A percentile compares a stretch with the other conserved stretches of the same genome.
These are phyloP conservation scores for Oreotrochilus melanogaster DNA, from an alignment of 2,113 vertebrate genomes.

Conservation along the genomic window DNA sequence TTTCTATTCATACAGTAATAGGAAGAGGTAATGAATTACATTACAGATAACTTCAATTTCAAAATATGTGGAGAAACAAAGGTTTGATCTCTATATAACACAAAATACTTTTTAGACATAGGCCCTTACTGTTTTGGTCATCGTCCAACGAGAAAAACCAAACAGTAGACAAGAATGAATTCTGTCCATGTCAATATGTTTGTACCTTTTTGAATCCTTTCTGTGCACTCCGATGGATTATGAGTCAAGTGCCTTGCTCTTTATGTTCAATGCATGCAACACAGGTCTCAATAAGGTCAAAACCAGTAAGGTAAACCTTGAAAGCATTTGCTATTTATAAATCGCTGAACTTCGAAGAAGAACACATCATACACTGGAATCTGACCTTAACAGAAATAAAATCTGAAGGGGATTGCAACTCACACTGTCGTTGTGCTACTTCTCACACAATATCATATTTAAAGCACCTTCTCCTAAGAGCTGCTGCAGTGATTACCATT, in stretches of 20 bases:
- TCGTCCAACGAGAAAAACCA: neutral
- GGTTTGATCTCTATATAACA: neutral
- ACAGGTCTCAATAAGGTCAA: conserved; percentile 36
- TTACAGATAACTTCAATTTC: neutral
- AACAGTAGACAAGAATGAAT: neutral
- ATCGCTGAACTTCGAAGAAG: conserved; percentile 38
- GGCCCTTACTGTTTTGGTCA: neutral
- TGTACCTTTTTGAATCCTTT: neutral
- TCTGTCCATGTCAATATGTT: neutral
- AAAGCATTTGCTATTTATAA: conserved; percentile 63
- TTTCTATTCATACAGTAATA: conserved; percentile 27
- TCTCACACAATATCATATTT: conserved; percentile 65
- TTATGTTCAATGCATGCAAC: neutral
- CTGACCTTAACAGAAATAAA: conserved; percentile 61
- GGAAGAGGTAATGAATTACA: neutral
- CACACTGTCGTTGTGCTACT: neutral
- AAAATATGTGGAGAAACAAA: neutral
- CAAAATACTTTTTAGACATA: neutral
- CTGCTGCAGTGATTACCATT: neutral
- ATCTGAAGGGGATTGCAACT: conserved; percentile 37
- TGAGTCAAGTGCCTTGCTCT: neutral
- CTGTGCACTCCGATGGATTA: neutral
- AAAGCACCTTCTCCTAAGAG: neutral
- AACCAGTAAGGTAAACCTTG: conserved; percentile 46
- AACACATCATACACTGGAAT: conserved; percentile 25